These are phyloP conservation scores for Tenrec ecaudatus DNA, from an alignment of 2,113 vertebrate species.

Conservation along the genomic window DNA sequence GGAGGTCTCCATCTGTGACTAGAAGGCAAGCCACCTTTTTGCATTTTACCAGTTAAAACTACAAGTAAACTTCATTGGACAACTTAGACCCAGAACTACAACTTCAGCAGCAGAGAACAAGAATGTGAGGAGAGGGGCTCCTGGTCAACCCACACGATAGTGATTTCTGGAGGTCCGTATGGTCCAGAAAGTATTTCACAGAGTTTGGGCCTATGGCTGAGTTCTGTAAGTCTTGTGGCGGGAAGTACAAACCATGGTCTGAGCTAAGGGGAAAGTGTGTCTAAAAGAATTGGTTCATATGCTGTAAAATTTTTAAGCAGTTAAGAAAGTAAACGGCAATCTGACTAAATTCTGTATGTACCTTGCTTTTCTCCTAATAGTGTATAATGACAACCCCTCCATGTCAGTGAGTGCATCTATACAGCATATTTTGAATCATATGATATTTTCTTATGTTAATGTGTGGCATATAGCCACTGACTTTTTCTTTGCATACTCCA, in stretches of 20 bases:
- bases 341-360: constrained; percentile 52
- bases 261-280: constrained; percentile 12
- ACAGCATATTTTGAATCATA: constrained; percentile 42
- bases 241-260: constrained; percentile 29
- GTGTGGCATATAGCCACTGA: background rate
- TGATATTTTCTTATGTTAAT: background rate
- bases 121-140: constrained; percentile 1
- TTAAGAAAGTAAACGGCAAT: constrained; percentile 37
- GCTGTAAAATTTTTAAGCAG: constrained; percentile 46
- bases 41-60: constrained; percentile 21
- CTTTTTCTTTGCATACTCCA: constrained; percentile 34
- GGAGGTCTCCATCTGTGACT: background rate
- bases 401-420: constrained; percentile 65
- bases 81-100: constrained; percentile 31
- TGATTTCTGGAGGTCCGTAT: background rate
- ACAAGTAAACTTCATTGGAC: background rate
- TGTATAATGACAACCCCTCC: constrained; percentile 41
- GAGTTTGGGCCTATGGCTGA: background rate
- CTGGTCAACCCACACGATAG: background rate
- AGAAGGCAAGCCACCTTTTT: background rate
- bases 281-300: constrained; percentile 21
- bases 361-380: background rate
- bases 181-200: constrained; percentile 44
- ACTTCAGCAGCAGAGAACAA: constrained; percentile 3
- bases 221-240: constrained; percentile 19